Conservation (phyloP, 2,888 invertebrate species). For the Mythimna ferrago region DNA sequence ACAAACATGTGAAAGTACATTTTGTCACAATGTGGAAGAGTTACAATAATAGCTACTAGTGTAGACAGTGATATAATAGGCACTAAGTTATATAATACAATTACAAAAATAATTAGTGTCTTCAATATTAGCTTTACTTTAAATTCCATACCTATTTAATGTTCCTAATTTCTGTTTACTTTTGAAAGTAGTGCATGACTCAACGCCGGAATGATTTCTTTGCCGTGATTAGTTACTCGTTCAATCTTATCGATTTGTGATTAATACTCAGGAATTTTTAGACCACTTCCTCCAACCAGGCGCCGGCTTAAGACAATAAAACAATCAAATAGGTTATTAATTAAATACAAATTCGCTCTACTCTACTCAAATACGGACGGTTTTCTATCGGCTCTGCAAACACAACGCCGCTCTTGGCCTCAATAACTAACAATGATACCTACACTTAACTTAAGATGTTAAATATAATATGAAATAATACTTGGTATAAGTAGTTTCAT, state of each 20-base stretch:
- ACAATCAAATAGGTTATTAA: conserved; percentile 58
- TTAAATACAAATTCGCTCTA: conserved; percentile 52
- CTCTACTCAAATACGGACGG: conserved; percentile 65
- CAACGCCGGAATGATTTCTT: conserved; percentile 54
- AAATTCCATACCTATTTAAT: conserved; percentile 33
- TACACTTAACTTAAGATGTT: conserved; percentile 60
- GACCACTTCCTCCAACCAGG: conserved; percentile 46
- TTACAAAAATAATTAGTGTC: conserved; percentile 53
- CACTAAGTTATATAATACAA: conserved; percentile 27
- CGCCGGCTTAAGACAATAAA: conserved; percentile 41
- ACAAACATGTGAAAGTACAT: conserved; percentile 3
- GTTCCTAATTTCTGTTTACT: conserved; percentile 20
- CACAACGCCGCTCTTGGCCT: conserved; percentile 49
- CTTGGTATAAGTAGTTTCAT: conserved; percentile 58
- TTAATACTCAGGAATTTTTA: conserved; percentile 38
- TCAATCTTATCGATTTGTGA: conserved; percentile 25
- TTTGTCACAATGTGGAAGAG: neutral
- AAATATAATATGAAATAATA: conserved; percentile 58
- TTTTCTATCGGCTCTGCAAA: conserved; percentile 59
- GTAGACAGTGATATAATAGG: conserved; percentile 12
- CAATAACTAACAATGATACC: conserved; percentile 54
- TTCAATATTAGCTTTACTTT: conserved; percentile 43
- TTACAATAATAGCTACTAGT: conserved; percentile 1
- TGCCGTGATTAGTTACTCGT: conserved; percentile 17
- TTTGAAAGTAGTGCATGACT: conserved; percentile 41